Conservation (phyloP, 2,797 vertebrate genomes). For the Mormyrops boulengeri region DNA sequence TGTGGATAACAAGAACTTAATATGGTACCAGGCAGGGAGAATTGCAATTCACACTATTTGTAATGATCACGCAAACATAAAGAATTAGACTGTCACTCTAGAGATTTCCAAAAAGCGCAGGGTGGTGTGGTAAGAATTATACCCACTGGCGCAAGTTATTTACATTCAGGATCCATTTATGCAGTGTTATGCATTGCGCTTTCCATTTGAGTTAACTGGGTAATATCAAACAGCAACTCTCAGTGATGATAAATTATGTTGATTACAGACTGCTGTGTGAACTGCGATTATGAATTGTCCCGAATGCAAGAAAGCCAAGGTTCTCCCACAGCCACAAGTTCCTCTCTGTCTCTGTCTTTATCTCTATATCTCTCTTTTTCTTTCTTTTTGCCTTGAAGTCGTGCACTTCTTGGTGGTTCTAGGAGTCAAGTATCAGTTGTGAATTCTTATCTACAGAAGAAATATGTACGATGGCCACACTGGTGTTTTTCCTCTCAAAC, state of each 20-base stretch:
- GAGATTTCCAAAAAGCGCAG: slow-evolving; percentile 16
- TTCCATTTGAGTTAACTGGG: slow-evolving; percentile 22
- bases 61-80: slow-evolving; percentile 27
- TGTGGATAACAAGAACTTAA: slow-evolving; percentile 26
- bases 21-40: slow-evolving; percentile 16
- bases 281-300: background rate
- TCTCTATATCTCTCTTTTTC: background rate
- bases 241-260: slow-evolving; percentile 16
- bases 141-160: slow-evolving; percentile 23
- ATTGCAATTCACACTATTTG: slow-evolving; percentile 26
- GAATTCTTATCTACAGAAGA: background rate
- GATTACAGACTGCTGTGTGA: slow-evolving; percentile 13
- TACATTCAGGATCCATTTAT: slow-evolving; percentile 13
- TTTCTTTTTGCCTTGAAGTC: background rate
- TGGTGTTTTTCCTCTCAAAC: background rate
- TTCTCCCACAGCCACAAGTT: background rate
- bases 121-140: slow-evolving; percentile 19
- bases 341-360: background rate
- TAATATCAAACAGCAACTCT: slow-evolving; percentile 23
- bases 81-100: slow-evolving; percentile 28
- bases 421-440: background rate
- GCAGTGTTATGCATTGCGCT: slow-evolving; percentile 4
- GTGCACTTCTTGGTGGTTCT: background rate
- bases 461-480: background rate
- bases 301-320: background rate